Conservation (phyloP, 2,888 invertebrate genomes). For the Mantis religiosa region DNA sequence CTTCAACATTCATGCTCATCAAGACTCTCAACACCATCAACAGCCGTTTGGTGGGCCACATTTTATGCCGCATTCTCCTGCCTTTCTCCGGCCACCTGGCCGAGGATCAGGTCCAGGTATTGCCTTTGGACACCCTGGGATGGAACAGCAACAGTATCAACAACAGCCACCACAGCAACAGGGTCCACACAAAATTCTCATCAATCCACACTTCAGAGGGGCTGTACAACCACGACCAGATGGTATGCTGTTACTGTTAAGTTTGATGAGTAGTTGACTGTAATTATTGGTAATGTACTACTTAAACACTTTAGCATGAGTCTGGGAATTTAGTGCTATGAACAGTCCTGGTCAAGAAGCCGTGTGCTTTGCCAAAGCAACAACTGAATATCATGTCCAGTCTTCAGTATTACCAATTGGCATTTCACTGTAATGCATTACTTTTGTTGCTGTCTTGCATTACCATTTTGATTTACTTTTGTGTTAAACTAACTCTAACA, state of each 20-base stretch:
- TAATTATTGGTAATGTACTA: too few relatives aligned
- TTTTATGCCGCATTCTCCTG: background rate
- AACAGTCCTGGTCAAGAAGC: too few relatives aligned
- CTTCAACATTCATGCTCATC: slow-evolving; percentile 3
- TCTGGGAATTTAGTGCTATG: too few relatives aligned
- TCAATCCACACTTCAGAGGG: slow-evolving; percentile 65
- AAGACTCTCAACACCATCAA: slow-evolving; percentile 1
- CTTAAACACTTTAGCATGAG: too few relatives aligned
- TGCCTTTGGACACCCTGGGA: background rate
- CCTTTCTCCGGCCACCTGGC: background rate
- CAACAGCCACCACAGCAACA: slow-evolving; percentile 14
- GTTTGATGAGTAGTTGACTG: background rate
- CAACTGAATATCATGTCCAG: too few relatives aligned
- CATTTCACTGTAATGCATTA: too few relatives aligned
- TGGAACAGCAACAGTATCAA: slow-evolving; percentile 19
- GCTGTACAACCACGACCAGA: slow-evolving; percentile 49
- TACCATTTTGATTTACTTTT: too few relatives aligned
- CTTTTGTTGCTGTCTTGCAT: too few relatives aligned
- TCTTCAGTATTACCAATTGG: too few relatives aligned
- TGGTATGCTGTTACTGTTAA: background rate
- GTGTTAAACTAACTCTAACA: too few relatives aligned
- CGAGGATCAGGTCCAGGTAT: background rate
- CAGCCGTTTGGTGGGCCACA: background rate
- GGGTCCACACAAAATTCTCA: slow-evolving; percentile 54
- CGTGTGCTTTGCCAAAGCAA: too few relatives aligned